Base-by-base conservation (phyloP, 2,797 vertebrate genomes). In the Siniperca obscura region DNA sequence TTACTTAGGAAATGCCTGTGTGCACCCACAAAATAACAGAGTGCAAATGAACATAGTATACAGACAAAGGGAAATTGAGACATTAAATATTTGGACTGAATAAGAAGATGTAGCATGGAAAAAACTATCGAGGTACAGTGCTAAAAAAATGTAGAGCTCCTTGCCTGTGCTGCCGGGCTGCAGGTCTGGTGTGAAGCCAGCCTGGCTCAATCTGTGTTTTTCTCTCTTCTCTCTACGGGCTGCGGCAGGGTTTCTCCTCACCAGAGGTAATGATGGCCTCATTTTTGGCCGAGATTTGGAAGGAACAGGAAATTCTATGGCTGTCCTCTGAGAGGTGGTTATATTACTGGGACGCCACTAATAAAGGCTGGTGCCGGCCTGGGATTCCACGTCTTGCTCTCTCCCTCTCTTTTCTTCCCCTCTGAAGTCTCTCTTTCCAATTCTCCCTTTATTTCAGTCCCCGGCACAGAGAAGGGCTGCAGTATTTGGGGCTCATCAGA, bases 331-430 rank as follows among this genome's bases (percentile, higher is more conserved):
- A 95, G 86, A 87, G 88, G 86, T 44, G 84, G 91, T 93, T 94
- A 94, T 90, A 92, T 93, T 94, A 91, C 76, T 90, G 87, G 89
- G 90, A 94, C 85, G 82, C 85, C 89, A 82, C 91, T 93, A 94
- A 93, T 93, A 91, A 90, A 91, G 85, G 38, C 86, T 90, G 91
- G 92, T 93, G 92, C 94, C 86, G 78, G 87, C 78, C 81, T 79
- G 87, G 87, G 88, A 90, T 75, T 87, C 86, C 78, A 78, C 22
- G 27, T 87, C 88, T 84, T 74, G 53, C 79, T 64, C 60, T 76
- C 76, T 80, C 70, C 16, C 68, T 55, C 61, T 57, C 56, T 66
- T 86, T 72, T 78, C 71, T 66, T 62, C 56, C 84, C 46, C 69
- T 90, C 72, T 86, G 75, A 91, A 85, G 83, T 87, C 83, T 81